Evolutionary conservation across 2,888 invertebrate species (phyloP).

Genomic region (Harpalus rubripes): DNA sequence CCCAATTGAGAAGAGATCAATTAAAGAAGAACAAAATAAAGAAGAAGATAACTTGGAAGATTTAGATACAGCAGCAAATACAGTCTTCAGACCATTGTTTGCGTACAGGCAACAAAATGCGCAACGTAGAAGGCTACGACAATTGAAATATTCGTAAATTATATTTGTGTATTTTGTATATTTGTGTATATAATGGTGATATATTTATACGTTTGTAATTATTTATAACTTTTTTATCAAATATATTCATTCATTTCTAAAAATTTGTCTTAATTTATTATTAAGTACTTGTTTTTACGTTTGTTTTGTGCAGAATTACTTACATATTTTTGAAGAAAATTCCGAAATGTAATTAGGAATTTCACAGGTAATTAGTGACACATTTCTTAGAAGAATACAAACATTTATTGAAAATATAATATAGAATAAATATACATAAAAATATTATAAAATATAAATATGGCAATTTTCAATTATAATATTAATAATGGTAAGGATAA

Average conservation of each 20-base stretch:
- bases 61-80: conserved; percentile 60
- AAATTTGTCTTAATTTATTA: not conserved
- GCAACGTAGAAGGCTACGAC: conserved; percentile 45
- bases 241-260: conserved; percentile 7
- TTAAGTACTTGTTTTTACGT: not conserved
- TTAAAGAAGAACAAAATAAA: not conserved
- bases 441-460: too few species aligned
- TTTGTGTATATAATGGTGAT: conserved; percentile 12
- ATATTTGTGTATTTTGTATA: not conserved
- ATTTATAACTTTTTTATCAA: not conserved
- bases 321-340: not conserved
- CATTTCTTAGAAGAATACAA: not conserved
- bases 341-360: not conserved
- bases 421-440: too few species aligned
- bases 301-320: not conserved
- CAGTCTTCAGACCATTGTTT: conserved; percentile 60
- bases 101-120: conserved; percentile 59
- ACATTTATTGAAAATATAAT: not conserved
- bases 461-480: not conserved
- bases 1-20: conserved; percentile 36
- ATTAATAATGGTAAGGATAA: not conserved
- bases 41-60: conserved; percentile 30
- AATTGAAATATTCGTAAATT: not conserved
- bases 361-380: too few species aligned
- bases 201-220: not conserved